A percentile compares a stretch with the other conserved stretches of the same genome.
Conservation (phyloP, 2,797 vertebrate species). For the Fratercula arctica region DNA sequence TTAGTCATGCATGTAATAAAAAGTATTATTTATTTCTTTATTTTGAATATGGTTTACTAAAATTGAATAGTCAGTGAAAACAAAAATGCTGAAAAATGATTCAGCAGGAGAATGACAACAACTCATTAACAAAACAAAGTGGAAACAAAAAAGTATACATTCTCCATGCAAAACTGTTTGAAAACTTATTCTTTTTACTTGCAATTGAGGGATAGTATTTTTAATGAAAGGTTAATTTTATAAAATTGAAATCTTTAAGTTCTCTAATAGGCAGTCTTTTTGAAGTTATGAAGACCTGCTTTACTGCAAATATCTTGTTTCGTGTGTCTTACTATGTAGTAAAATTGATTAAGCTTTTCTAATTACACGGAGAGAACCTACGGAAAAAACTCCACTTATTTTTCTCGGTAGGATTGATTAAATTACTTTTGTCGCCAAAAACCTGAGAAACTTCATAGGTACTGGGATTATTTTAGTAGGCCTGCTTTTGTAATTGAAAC, state of each 20-base stretch:
- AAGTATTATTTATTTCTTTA: background rate
- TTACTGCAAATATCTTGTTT: background rate
- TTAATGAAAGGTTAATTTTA: background rate
- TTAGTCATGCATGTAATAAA: background rate
- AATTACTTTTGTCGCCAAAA: constrained; percentile 2
- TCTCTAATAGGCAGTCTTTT: background rate
- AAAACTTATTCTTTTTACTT: background rate
- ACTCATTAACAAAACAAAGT: background rate
- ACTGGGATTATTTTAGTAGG: background rate
- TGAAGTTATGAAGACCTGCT: background rate
- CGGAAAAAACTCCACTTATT: background rate
- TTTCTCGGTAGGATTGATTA: background rate
- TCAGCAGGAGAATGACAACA: background rate
- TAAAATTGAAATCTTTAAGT: background rate
- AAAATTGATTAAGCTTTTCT: constrained; percentile 16
- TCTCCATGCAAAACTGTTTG: background rate
- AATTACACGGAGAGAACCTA: background rate
- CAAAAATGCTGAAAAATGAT: background rate
- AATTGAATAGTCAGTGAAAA: background rate
- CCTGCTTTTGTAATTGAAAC: background rate
- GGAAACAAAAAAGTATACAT: background rate
- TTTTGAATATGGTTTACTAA: background rate
- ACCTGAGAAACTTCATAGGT: background rate
- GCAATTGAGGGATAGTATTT: background rate
- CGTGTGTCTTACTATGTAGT: background rate